These are phyloP conservation scores for Uromys caudimaculatus DNA, from an alignment of 2,797 vertebrate genomes.

Conservation along the genomic window DNA sequence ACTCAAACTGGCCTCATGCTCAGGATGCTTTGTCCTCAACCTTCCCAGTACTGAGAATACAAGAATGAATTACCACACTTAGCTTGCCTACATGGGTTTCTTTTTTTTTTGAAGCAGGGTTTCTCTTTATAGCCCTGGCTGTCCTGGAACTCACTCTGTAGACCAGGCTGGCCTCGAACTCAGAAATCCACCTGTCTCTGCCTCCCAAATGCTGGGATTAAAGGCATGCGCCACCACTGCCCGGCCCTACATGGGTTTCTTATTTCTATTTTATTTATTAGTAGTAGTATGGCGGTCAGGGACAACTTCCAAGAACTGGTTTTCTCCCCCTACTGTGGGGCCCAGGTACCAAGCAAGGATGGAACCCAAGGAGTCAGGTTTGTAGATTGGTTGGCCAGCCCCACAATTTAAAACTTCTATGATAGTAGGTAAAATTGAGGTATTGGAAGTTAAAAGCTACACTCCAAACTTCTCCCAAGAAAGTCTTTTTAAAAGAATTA, in stretches of 20 bases:
- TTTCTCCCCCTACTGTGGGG: background rate
- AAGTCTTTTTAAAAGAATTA: background rate
- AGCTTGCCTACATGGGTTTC: background rate
- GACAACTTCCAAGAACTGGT: background rate
- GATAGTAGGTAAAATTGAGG: background rate
- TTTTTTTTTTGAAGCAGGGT: too few relatives aligned
- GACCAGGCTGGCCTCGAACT: too few relatives aligned
- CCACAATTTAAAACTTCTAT: background rate
- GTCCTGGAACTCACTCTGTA: too few relatives aligned
- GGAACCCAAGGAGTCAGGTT: background rate
- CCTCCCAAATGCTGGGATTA: too few relatives aligned
- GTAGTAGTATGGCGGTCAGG: background rate
- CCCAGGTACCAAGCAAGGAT: background rate
- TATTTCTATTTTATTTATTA: background rate
- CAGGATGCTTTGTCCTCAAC: background rate
- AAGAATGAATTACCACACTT: background rate
- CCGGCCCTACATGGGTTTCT: too few relatives aligned
- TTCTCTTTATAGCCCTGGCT: too few relatives aligned
- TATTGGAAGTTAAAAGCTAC: background rate
- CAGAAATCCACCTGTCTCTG: too few relatives aligned
- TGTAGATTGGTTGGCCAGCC: background rate
- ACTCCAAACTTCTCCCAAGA: background rate
- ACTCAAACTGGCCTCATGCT: background rate
- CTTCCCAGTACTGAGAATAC: background rate
- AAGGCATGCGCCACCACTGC: too few relatives aligned